Evolutionary conservation across 2,113 vertebrate genomes (phyloP).

Genomic region (Coptodon bakossiorum): DNA sequence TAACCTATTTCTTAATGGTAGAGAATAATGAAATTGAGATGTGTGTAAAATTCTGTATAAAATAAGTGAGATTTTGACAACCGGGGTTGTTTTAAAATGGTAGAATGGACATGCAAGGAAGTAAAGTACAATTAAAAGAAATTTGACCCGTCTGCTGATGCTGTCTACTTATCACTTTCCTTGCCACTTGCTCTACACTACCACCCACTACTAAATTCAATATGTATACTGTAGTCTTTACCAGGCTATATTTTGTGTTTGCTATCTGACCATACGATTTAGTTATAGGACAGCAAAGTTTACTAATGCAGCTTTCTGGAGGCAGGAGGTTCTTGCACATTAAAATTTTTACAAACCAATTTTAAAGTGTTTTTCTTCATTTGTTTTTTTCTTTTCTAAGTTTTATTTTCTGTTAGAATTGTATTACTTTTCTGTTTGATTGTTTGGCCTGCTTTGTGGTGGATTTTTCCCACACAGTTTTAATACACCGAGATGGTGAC

Average conservation of each 20-base stretch:
- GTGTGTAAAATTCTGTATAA: neutral
- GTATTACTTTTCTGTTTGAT: neutral
- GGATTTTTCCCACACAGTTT: neutral
- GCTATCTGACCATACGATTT: neutral
- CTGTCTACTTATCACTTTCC: neutral
- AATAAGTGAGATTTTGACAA: neutral
- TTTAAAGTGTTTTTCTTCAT: neutral
- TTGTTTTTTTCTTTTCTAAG: neutral
- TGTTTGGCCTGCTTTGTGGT: neutral
- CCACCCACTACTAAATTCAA: neutral
- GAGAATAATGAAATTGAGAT: neutral
- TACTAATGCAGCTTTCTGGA: neutral
- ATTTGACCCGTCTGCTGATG: neutral
- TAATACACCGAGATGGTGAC: neutral
- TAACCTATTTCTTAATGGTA: neutral
- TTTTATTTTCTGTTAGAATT: neutral
- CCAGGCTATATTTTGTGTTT: neutral
- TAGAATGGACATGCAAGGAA: neutral
- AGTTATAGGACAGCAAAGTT: neutral
- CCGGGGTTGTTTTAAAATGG: fast-evolving
- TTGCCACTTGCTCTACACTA: neutral
- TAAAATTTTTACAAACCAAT: fast-evolving
- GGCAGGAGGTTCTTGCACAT: neutral
- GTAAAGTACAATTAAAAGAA: neutral
- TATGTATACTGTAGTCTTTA: neutral